Conservation (phyloP, 2,113 vertebrate genomes). For the Nannospalax galili region DNA sequence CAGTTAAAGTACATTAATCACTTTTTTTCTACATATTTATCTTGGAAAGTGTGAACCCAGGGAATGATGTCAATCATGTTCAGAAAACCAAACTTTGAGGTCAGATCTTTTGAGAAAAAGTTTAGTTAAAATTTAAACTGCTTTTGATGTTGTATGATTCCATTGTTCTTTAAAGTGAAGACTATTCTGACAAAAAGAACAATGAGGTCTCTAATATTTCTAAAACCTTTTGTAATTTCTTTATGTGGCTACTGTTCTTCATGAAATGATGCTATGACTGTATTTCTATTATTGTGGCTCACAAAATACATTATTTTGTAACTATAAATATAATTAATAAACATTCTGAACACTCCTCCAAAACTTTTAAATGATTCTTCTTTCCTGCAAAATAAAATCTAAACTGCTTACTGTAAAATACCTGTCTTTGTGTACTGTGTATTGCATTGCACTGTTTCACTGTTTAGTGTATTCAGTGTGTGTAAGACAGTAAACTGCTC, state of each 20-base stretch:
- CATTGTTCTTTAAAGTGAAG: not conserved
- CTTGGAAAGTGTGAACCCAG: not conserved
- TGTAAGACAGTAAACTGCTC: not conserved
- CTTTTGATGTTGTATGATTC: not conserved
- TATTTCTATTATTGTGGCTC: not conserved
- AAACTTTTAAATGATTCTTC: not conserved
- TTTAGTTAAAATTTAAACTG: not conserved
- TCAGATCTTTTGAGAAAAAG: conserved; percentile 4
- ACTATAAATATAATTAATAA: not conserved
- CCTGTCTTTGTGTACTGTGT: not conserved
- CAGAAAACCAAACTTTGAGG: not conserved
- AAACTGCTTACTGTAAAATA: not conserved
- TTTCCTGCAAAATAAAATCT: not conserved
- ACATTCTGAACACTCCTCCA: fast-evolving
- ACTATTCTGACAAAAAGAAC: not conserved
- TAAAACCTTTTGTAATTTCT: not conserved
- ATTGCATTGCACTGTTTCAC: not conserved
- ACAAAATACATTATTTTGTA: not conserved
- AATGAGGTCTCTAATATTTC: not conserved
- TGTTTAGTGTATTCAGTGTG: not conserved
- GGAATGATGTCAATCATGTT: not conserved
- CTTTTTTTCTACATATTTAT: not conserved
- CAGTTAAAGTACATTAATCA: not conserved
- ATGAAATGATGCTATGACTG: not conserved
- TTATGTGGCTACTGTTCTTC: not conserved